Percentiles rank a stretch among this genome's conserved stretches.
phyloP scores from a whole-genome alignment of 2,888 invertebrate species.

The Leucania comma region DNA sequence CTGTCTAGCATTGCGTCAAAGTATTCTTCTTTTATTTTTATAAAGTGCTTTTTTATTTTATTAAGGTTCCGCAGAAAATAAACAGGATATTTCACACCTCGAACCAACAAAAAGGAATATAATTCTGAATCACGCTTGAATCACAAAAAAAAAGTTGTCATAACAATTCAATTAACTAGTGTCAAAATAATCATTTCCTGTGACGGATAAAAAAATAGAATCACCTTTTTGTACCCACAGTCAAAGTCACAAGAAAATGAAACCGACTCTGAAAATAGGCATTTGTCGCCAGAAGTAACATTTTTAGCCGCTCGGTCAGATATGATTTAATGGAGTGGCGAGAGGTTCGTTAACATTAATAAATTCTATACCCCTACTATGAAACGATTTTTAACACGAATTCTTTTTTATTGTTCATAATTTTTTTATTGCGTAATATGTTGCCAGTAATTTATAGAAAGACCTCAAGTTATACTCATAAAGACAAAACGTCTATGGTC shows the following conservation, averaged over 20 bases:
- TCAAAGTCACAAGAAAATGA: constrained; percentile 65
- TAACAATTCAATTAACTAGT: constrained; percentile 30
- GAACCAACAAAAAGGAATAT: neutral
- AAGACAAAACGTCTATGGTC: no score
- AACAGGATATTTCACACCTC: no score
- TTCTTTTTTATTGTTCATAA: neutral
- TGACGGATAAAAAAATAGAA: constrained; percentile 34
- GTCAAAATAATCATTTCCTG: constrained; percentile 46
- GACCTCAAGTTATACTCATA: no score
- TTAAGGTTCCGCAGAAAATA: no score
- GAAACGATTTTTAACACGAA: neutral
- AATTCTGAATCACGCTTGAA: neutral
- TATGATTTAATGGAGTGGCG: constrained; percentile 88
- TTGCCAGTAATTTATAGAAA: no score
- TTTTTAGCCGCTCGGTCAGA: constrained; percentile 88
- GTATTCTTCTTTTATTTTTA: no score
- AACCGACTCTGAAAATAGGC: constrained; percentile 74
- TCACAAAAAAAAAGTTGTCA: constrained; percentile 1
- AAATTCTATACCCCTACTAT: constrained; percentile 80
- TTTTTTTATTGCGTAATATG: neutral
- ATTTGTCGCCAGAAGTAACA: constrained; percentile 79
- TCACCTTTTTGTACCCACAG: constrained; percentile 32
- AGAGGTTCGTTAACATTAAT: constrained; percentile 88
- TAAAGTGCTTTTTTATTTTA: no score
- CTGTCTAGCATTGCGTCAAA: no score